phyloP scores from a whole-genome alignment of 1,140 invertebrate species.

The Drosophila leontia region DNA sequence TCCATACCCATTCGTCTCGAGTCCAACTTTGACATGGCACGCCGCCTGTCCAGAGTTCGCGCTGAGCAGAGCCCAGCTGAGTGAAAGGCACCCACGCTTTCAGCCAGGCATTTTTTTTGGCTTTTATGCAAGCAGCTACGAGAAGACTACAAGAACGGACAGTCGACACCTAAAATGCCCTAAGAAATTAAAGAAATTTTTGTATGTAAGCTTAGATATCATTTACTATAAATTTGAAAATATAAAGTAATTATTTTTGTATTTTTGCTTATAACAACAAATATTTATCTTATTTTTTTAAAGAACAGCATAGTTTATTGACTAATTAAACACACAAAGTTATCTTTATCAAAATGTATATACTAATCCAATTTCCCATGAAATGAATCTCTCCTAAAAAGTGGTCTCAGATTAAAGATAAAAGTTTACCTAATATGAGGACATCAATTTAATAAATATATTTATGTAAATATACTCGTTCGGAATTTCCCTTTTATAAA shows the following conservation, averaged over 20 bases:
- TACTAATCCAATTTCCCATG: background rate
- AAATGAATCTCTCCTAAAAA: background rate
- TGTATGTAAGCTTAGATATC: too few relatives aligned
- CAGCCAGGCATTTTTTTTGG: constrained; percentile 23
- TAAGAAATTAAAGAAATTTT: background rate
- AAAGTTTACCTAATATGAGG: background rate
- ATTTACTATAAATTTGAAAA: background rate
- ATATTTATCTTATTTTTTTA: background rate
- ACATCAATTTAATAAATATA: too few relatives aligned
- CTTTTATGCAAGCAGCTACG: constrained; percentile 17
- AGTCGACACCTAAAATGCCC: constrained; percentile 1
- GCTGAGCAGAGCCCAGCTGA: constrained; percentile 31
- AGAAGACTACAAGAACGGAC: constrained; percentile 3
- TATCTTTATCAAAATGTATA: background rate
- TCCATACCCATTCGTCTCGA: constrained; percentile 24
- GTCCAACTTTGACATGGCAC: constrained; percentile 74
- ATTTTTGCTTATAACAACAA: too few relatives aligned
- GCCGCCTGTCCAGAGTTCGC: constrained; percentile 21
- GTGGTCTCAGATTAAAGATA: background rate
- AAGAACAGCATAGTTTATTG: background rate
- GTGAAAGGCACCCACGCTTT: constrained; percentile 78
- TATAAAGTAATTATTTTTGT: too few relatives aligned
- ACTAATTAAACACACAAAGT: background rate
- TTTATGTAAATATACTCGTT: background rate
- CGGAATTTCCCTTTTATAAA: too few relatives aligned